Conservation (phyloP, 2,113 vertebrate genomes). For the Elanus axillaris region DNA sequence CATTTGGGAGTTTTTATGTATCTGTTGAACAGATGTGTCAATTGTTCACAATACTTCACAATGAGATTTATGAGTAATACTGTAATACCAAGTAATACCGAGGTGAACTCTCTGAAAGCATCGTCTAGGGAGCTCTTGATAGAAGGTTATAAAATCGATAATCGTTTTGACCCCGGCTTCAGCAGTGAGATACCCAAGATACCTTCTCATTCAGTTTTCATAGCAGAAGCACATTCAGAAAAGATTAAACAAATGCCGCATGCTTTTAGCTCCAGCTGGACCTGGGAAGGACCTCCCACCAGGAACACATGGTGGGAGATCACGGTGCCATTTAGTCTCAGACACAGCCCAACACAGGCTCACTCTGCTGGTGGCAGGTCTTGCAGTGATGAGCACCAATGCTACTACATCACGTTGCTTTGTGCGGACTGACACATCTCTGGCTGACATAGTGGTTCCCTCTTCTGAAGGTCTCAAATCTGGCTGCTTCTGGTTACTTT, state of each 20-base stretch:
- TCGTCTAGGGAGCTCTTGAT: neutral
- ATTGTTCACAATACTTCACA: neutral
- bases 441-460: rapidly evolving
- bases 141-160: neutral
- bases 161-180: neutral
- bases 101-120: neutral
- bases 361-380: neutral
- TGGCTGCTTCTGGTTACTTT: neutral
- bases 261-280: neutral
- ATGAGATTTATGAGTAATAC: neutral
- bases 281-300: neutral
- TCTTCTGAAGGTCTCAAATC: neutral
- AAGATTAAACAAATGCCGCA: neutral
- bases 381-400: neutral
- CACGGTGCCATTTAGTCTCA: neutral
- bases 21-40: rapidly evolving
- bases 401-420: neutral
- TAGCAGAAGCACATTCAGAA: neutral
- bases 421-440: neutral
- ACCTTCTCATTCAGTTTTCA: neutral
- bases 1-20: neutral
- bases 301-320: neutral
- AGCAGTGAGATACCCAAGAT: neutral
- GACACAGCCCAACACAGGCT: neutral
- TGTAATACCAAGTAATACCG: neutral